Base-by-base conservation (phyloP, 2,113 vertebrate species). In the Callipepla californica region DNA sequence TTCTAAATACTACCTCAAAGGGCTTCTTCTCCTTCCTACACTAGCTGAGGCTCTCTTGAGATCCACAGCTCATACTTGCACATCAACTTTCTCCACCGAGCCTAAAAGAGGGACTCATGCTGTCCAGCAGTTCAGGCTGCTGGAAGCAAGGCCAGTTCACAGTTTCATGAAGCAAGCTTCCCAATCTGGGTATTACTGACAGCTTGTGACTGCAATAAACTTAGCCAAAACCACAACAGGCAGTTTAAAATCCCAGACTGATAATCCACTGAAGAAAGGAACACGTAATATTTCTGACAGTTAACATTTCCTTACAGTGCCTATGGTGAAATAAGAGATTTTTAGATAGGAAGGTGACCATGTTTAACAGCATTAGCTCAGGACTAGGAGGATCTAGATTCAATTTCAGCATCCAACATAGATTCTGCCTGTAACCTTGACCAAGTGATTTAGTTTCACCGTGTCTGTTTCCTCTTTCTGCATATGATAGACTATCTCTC, bases 371-470 rank as follows among this genome's bases (percentile, higher is more conserved):
- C 51, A 80, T 55, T 74, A 82, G 36, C 87, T 87, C 42, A 66
- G 57, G 50, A 47, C 78, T 38, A 34, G 40, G 66, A 66, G 81
- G 90, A 94, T 38, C 59, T 30, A 87, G 63, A 66, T 83, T 85
- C 79, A 45, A 86, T 82, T 92, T 91, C 75, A 92, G 51, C 80
- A 91, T 87, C 78, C 81, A 85, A 85, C 63, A 59, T 79, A 59
- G 47, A 80, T 87, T 83, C 85, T 95, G 50, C 87, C 79, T 3
- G 26, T 87, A 91, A 94, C 94, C 90, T 87, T 85, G 76, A 85
- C 85, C 79, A 25, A 91, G 82, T 55, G 76, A 92, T 88, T 89
- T 53, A 62, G 63, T 90, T 90, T 91, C 90, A 65, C 79, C 13
- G 0, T 26, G 72, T 58, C 76, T 2, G 0, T 70, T 87, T 63